Evolutionary conservation across 2,797 vertebrate species (phyloP).

Genomic region (Poeciliopsis paucimaculata): DNA sequence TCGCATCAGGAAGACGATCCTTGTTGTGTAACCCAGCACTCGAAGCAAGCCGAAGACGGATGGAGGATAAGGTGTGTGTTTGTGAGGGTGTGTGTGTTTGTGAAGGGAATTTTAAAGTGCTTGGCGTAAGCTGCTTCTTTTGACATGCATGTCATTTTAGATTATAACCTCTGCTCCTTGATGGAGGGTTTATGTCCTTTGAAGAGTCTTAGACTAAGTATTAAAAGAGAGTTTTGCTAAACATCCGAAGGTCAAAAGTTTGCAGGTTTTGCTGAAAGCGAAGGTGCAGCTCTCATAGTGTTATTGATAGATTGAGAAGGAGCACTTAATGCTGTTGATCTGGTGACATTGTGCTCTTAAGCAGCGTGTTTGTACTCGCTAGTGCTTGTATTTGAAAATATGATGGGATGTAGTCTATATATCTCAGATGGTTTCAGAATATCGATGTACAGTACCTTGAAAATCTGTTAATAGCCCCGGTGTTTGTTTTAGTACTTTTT

Average conservation of each 20-base stretch:
- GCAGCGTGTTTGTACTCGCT: background rate
- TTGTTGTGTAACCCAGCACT: conserved; percentile 68
- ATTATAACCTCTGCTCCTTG: conserved; percentile 30
- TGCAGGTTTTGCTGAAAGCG: conserved; percentile 33
- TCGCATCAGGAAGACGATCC: conserved; percentile 57
- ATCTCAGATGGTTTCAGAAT: conserved; percentile 1
- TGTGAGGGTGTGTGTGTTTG: conserved; percentile 5
- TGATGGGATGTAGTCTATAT: conserved; percentile 4
- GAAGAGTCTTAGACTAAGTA: conserved; percentile 48
- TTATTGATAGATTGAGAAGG: conserved; percentile 1
- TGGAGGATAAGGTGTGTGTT: conserved; percentile 26
- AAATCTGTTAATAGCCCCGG: background rate
- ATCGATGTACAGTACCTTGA: background rate
- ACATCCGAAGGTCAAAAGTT: conserved; percentile 53
- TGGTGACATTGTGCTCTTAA: background rate
- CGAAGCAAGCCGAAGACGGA: conserved; percentile 45
- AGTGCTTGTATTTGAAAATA: conserved; percentile 1
- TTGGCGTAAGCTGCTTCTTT: conserved; percentile 42
- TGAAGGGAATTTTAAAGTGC: conserved; percentile 31
- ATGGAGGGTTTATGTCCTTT: conserved; percentile 44
- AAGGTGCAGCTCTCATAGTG: conserved; percentile 7
- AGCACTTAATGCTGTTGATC: conserved; percentile 9
- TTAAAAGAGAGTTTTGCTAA: conserved; percentile 53
- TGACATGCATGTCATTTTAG: conserved; percentile 35
- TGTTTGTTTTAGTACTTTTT: background rate